phyloP scores from a whole-genome alignment of 2,113 vertebrate species.

The Campylomormyrus numenius region DNA sequence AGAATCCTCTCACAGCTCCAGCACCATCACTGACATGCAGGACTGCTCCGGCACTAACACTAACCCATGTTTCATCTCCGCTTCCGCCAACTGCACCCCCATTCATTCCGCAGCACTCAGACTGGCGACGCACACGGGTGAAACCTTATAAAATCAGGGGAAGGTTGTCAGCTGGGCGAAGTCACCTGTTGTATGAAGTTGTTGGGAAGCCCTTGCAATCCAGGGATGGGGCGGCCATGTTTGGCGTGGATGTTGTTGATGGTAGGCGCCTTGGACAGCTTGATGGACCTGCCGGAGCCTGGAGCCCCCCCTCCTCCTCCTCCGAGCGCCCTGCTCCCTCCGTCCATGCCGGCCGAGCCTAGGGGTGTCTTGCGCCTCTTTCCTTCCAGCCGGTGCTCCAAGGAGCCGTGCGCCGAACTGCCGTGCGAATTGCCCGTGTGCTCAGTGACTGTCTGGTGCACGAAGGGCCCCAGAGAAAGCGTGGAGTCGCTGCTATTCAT shows the following conservation, averaged over 20 bases:
- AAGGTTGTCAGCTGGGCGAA: neutral
- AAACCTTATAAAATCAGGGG: neutral
- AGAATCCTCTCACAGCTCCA: neutral
- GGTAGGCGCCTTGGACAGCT: conserved; percentile 82
- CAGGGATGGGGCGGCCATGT: conserved; percentile 80
- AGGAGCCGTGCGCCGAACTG: conserved; percentile 67
- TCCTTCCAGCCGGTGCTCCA: conserved; percentile 78
- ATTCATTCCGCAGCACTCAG: neutral
- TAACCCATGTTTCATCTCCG: neutral
- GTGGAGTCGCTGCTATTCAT: conserved; percentile 96
- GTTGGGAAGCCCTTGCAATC: conserved; percentile 79
- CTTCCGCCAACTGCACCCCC: neutral
- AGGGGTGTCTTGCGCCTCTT: conserved; percentile 90
- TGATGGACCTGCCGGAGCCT: conserved; percentile 65
- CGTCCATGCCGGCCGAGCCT: conserved; percentile 65
- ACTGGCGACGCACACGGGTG: neutral
- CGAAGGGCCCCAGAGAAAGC: conserved; percentile 90
- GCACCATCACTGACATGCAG: neutral
- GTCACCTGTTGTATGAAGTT: conserved; percentile 92
- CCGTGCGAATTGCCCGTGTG: conserved; percentile 59
- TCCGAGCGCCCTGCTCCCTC: conserved; percentile 21
- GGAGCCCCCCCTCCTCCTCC: conserved; percentile 28
- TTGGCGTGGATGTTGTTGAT: conserved; percentile 90
- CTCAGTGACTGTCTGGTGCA: conserved; percentile 68
- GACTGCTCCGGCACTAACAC: neutral